Base-by-base conservation (phyloP, 2,888 invertebrate species). In the Brachynemurus nebulosus region DNA sequence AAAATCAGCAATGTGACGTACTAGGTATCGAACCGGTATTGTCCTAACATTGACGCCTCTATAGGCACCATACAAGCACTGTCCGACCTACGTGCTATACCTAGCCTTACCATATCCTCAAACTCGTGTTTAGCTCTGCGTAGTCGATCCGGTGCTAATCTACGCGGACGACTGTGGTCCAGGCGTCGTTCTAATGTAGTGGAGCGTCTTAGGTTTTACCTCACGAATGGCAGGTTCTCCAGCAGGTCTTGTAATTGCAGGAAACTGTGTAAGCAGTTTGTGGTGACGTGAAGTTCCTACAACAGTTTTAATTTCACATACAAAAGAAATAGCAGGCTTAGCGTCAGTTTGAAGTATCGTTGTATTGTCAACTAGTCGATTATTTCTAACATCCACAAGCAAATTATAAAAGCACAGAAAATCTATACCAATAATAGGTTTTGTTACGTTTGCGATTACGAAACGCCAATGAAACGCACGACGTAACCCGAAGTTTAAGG, bases 1-100 rank as follows among this genome's bases (percentile, higher is more conserved):
- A n/a, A n/a, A n/a, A n/a, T n/a, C n/a, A n/a, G n/a, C n/a, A n/a
- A n/a, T n/a, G n/a, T n/a, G n/a, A n/a, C n/a, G n/a, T n/a, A n/a
- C n/a, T n/a, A n/a, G n/a, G n/a, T n/a, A n/a, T n/a, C n/a, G n/a
- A n/a, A n/a, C n/a, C n/a, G n/a, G n/a, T n/a, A n/a, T n/a, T n/a
- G n/a, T n/a, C n/a, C n/a, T n/a, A n/a, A n/a, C n/a, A n/a, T n/a
- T n/a, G n/a, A n/a, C n/a, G n/a, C 47, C 27, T 53, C 52, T 41
- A 59, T 60, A 4, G 57, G 56, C 3, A 53, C 57, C 23, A 59
- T 46, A 58, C 58, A 59, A 2, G 54, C 51, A 39, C 51, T 48
- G 6, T 50, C 25, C 17, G 51, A 50, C 27, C 46, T 43, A 9
- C 51, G 7, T 33, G 50, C 50, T 3, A 44, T 51, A 6, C 50